A percentile compares a stretch with the other conserved stretches of the same genome.
Conservation (phyloP, 2,113 vertebrate genomes). For the Labeo catla region DNA sequence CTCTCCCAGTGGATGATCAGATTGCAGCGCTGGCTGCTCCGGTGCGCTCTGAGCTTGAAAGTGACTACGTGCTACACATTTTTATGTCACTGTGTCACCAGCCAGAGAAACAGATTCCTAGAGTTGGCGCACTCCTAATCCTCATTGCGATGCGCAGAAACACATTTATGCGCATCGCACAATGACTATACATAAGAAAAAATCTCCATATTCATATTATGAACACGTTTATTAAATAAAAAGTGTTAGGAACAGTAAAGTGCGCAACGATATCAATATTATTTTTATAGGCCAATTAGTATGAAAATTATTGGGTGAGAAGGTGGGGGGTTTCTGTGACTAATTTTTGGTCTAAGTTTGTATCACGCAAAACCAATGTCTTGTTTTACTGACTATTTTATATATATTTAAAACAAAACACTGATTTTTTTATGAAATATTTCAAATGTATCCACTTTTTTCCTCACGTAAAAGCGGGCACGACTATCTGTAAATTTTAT, state of each 20-base stretch:
- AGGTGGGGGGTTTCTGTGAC: not conserved
- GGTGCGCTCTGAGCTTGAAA: constrained; percentile 34
- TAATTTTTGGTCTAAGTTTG: not conserved
- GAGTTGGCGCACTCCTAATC: constrained; percentile 2
- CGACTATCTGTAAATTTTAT: too few relatives aligned
- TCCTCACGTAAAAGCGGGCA: too few relatives aligned
- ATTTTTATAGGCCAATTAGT: not conserved
- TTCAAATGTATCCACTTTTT: too few relatives aligned
- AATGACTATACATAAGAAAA: not conserved
- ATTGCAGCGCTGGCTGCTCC: constrained; percentile 37
- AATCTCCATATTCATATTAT: not conserved
- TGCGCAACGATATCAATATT: not conserved
- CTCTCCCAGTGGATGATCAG: constrained; percentile 39
- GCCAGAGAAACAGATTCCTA: constrained; percentile 38
- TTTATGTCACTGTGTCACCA: constrained; percentile 46
- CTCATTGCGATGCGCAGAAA: constrained; percentile 19
- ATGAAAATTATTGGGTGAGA: not conserved
- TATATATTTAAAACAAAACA: not conserved
- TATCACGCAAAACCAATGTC: not conserved
- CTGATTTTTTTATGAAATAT: not conserved
- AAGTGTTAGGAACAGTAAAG: not conserved
- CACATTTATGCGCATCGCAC: not conserved
- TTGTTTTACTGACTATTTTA: not conserved
- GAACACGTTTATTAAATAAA: not conserved
- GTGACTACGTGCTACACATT: constrained; percentile 45